Conservation (phyloP, 2,113 vertebrate species). For the Rhipidura dahli region DNA sequence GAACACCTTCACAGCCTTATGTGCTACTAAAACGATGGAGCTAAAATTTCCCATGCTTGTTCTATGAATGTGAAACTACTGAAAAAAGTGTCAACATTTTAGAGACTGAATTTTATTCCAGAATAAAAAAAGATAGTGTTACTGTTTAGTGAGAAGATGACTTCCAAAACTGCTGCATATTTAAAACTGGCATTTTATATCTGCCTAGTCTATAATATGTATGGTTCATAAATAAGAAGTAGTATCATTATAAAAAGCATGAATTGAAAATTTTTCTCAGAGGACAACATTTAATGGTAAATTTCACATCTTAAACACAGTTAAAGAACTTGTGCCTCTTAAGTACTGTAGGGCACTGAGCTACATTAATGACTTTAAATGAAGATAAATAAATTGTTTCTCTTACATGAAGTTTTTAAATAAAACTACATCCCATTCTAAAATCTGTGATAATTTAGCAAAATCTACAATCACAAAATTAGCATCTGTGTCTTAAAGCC, state of each 20-base stretch:
- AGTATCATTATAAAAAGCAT: background rate
- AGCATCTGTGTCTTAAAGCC: background rate
- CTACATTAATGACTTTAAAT: background rate
- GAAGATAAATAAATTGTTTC: background rate
- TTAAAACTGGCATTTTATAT: conserved; percentile 18
- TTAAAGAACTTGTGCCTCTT: background rate
- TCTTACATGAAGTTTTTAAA: background rate
- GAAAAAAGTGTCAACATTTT: background rate
- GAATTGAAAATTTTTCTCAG: background rate
- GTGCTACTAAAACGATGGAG: background rate
- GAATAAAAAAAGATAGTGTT: background rate
- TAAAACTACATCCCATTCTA: background rate
- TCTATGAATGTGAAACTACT: background rate
- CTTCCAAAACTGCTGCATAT: background rate
- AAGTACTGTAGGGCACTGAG: background rate
- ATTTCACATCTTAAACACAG: background rate
- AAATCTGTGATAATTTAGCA: background rate
- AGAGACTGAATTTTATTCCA: conserved; percentile 5
- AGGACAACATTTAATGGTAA: background rate
- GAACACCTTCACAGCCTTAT: background rate
- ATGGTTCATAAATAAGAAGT: background rate
- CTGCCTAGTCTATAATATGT: background rate
- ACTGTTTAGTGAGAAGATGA: background rate
- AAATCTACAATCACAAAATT: background rate
- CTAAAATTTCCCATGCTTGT: background rate